phyloP scores from a whole-genome alignment of 2,113 vertebrate genomes.

The Plotosus lineatus region DNA sequence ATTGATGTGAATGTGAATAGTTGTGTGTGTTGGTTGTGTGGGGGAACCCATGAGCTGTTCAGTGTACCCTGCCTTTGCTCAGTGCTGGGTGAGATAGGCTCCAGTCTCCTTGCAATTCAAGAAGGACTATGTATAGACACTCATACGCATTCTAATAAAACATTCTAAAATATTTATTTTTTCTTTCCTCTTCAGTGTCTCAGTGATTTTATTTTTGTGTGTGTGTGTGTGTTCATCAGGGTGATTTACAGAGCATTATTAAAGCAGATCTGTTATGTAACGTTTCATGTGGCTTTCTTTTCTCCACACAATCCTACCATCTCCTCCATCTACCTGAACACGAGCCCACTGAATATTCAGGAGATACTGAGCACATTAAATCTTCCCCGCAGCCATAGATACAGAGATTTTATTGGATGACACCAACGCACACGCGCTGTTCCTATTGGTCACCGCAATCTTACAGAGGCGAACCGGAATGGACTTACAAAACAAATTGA shows the following conservation, averaged over 20 bases:
- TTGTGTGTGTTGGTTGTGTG: too few species aligned
- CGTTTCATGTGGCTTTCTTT: not conserved
- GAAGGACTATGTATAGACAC: too few species aligned
- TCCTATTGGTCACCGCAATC: constrained; percentile 9
- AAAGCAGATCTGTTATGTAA: not conserved
- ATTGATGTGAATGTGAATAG: too few species aligned
- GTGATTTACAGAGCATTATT: not conserved
- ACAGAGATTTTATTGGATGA: constrained; percentile 22
- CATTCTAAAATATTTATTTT: not conserved
- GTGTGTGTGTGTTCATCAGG: not conserved
- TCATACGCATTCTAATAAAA: not conserved
- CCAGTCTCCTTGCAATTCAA: too few species aligned
- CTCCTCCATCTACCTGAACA: not conserved
- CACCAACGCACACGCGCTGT: not conserved
- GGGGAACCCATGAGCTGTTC: too few species aligned
- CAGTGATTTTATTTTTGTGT: not conserved
- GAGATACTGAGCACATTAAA: constrained; percentile 1
- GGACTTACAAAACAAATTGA: not conserved
- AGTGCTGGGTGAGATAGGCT: too few species aligned
- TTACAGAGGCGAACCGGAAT: not conserved
- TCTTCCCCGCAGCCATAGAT: constrained; percentile 31
- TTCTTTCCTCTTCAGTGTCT: not conserved
- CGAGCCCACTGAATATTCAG: not conserved
- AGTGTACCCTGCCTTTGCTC: too few species aligned
- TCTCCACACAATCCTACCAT: not conserved